phyloP scores from a whole-genome alignment of 2,113 vertebrate species.

The Ophiodon elongatus region DNA sequence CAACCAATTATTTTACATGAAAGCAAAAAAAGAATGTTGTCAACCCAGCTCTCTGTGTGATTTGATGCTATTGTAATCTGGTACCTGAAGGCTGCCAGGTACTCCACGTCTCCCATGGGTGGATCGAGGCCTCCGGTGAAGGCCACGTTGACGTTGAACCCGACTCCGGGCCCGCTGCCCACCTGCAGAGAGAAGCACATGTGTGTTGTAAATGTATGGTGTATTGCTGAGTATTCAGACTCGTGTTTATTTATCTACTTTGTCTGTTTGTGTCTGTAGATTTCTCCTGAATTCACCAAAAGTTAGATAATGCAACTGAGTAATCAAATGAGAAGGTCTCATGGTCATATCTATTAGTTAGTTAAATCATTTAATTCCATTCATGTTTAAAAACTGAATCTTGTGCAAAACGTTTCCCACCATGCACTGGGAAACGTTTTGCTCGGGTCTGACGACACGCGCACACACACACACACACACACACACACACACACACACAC shows the following conservation, averaged over 20 bases:
- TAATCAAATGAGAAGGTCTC: not conserved
- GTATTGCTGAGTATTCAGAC: too few relatives aligned
- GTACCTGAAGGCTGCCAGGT: constrained; percentile 96
- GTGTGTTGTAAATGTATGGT: too few relatives aligned
- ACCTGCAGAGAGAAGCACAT: constrained; percentile 81
- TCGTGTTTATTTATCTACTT: not conserved
- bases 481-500: not conserved
- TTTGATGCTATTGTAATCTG: not conserved
- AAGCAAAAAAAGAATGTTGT: too few relatives aligned
- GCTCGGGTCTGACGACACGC: not conserved
- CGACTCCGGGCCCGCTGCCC: constrained; percentile 92
- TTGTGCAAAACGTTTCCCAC: constrained; percentile 2
- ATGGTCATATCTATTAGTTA: not conserved
- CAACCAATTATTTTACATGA: too few relatives aligned
- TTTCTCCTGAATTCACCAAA: not conserved
- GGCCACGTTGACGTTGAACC: constrained; percentile 96
- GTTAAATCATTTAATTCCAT: not conserved
- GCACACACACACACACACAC: too few relatives aligned
- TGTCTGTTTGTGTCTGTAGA: not conserved
- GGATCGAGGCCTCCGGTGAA: constrained; percentile 96
- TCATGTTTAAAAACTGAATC: not conserved
- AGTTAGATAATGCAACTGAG: not conserved
- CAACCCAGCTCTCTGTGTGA: not conserved
- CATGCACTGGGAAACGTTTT: not conserved
- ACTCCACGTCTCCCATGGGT: constrained; percentile 94